Conservation (phyloP, 2,888 invertebrate species). For the Rhyacophila evoluta region DNA sequence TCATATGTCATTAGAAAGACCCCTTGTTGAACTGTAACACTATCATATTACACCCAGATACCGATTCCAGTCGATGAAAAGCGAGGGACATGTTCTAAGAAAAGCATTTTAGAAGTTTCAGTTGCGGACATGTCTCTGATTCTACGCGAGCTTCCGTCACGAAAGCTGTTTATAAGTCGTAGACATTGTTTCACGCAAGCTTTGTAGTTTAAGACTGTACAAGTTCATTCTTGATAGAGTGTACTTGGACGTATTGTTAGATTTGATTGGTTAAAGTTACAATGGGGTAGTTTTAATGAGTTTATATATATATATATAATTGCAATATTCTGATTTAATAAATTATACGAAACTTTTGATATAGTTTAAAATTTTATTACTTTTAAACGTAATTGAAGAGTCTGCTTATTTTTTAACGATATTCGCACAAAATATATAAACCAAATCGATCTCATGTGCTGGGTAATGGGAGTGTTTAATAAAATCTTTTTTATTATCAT, state of each 20-base stretch:
- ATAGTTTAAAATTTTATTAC: too few relatives aligned
- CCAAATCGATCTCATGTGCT: too few relatives aligned
- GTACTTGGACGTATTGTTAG: background rate
- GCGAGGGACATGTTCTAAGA: background rate
- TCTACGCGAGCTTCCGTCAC: slow-evolving; percentile 1
- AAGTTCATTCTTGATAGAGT: background rate
- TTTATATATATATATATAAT: too few relatives aligned
- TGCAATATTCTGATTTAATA: too few relatives aligned
- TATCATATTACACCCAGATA: background rate
- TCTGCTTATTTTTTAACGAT: too few relatives aligned
- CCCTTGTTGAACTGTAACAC: background rate
- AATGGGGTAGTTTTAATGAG: background rate
- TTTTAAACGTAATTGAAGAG: too few relatives aligned
- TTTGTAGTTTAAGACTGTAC: background rate
- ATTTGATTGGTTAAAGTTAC: background rate
- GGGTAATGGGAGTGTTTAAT: too few relatives aligned
- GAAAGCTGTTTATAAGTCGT: background rate
- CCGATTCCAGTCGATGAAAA: background rate
- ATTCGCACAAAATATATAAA: too few relatives aligned
- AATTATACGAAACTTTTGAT: too few relatives aligned
- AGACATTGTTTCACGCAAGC: background rate
- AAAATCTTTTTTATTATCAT: too few relatives aligned
- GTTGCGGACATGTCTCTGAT: background rate
- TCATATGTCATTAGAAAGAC: background rate
- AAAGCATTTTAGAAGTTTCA: background rate